Percentiles rank a stretch among this genome's conserved stretches.
Evolutionary conservation across 1,140 invertebrate species (phyloP).

Genomic region (Octopus sinensis): DNA sequence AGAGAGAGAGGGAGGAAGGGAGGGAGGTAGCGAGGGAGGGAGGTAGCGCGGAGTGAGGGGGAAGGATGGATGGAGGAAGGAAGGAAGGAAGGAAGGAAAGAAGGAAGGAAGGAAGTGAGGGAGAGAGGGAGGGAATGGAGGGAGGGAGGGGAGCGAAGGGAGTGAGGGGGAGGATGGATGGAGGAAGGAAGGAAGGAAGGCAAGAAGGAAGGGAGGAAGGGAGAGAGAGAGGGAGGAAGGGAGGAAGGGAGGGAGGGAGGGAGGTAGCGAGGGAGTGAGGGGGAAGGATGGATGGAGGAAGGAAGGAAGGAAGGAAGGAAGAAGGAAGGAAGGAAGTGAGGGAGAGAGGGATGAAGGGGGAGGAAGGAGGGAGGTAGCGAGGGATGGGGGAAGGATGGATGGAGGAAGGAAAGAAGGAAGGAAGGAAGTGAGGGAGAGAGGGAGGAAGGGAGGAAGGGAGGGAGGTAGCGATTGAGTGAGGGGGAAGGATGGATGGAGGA

Average conservation of each 20-base stretch:
- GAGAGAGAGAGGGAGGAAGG: too few relatives aligned
- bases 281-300: slow-evolving; percentile 2
- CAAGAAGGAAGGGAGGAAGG: too few relatives aligned
- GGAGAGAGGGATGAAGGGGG: not conserved
- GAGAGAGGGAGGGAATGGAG: slow-evolving; percentile 6
- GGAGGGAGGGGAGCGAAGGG: not conserved
- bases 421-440: not conserved
- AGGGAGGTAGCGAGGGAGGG: not conserved
- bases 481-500: too few relatives aligned
- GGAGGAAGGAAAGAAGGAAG: not conserved
- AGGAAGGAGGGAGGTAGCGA: not conserved
- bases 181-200: too few relatives aligned
- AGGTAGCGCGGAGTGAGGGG: slow-evolving; percentile 22
- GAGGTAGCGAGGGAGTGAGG: not conserved
- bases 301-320: not conserved
- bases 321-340: not conserved
- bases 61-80: slow-evolving; percentile 1
- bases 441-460: slow-evolving; percentile 14
- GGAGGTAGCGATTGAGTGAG: not conserved
- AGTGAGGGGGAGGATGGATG: too few relatives aligned
- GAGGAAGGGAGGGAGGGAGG: not conserved
- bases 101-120: slow-evolving; percentile 16
- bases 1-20: too few relatives aligned
- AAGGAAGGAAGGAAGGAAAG: slow-evolving; percentile 22
- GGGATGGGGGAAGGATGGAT: not conserved